Percentiles rank a stretch among this genome's conserved stretches.
Evolutionary conservation across 92 coral and sea anemone genomes (phyloP).

Genomic region (Heteractis magnifica): DNA sequence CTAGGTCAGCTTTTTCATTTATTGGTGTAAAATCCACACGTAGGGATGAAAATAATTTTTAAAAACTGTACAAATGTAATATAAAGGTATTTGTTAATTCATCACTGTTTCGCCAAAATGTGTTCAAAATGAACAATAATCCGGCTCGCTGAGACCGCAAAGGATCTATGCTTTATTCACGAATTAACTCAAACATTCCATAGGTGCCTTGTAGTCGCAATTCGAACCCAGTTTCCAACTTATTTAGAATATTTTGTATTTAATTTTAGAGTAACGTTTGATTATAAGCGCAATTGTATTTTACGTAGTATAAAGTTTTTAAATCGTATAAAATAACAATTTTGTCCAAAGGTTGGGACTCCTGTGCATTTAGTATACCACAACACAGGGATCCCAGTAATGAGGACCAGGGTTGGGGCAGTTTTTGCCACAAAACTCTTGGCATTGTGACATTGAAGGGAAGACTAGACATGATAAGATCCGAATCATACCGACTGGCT

Average conservation of each 20-base stretch:
- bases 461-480: too few species aligned
- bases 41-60: background rate
- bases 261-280: background rate
- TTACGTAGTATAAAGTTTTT: background rate
- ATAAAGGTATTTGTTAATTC: background rate
- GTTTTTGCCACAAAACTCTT: background rate
- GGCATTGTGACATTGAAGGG: too few species aligned
- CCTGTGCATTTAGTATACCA: background rate
- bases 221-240: background rate
- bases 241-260: background rate
- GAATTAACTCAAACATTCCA: background rate
- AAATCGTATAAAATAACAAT: background rate
- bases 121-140: too few species aligned
- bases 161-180: background rate
- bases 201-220: background rate
- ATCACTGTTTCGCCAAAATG: background rate
- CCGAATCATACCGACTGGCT: too few species aligned
- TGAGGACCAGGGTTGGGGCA: background rate
- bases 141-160: background rate
- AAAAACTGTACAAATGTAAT: background rate
- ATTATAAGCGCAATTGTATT: background rate
- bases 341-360: background rate
- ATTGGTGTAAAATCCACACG: background rate
- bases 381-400: background rate
- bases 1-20: background rate